Evolutionary conservation across 2,113 vertebrate genomes (phyloP).

Genomic region (Onychostruthus taczanowskii): DNA sequence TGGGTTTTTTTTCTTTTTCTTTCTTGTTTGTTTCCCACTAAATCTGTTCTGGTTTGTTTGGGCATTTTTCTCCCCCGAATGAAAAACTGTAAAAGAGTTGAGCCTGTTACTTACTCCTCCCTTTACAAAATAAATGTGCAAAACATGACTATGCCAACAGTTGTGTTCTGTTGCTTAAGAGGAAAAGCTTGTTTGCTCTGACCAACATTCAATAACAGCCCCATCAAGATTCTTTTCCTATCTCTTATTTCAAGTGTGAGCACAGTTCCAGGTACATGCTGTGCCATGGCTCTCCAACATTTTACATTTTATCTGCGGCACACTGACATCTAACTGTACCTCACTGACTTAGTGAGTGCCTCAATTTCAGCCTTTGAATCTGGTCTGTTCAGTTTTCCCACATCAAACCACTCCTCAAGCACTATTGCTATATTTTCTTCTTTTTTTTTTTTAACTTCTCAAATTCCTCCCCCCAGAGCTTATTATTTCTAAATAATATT

Average conservation of each 20-base stretch:
- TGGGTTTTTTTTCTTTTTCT: not conserved
- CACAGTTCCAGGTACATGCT: accelerated
- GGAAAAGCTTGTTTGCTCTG: not conserved
- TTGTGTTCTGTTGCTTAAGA: too few species aligned
- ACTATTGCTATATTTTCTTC: not conserved
- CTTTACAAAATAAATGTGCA: not conserved
- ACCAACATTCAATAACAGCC: not conserved
- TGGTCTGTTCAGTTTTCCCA: not conserved
- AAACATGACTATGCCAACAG: not conserved
- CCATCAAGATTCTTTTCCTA: not conserved
- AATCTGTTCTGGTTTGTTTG: not conserved
- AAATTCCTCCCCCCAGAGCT: not conserved
- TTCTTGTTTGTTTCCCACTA: not conserved
- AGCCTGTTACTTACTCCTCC: not conserved
- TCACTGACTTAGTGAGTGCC: not conserved
- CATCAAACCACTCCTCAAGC: not conserved
- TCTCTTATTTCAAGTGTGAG: not conserved
- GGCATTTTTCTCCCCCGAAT: accelerated
- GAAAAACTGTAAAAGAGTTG: not conserved
- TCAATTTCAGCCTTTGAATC: not conserved
- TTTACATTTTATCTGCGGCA: not conserved
- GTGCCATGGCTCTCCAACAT: not conserved
- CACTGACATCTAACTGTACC: not conserved
- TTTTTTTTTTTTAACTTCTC: not conserved
- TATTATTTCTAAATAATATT: not conserved